These are phyloP conservation scores for Hemaris fuciformis DNA, from an alignment of 2,888 invertebrate genomes.

Conservation along the genomic window DNA sequence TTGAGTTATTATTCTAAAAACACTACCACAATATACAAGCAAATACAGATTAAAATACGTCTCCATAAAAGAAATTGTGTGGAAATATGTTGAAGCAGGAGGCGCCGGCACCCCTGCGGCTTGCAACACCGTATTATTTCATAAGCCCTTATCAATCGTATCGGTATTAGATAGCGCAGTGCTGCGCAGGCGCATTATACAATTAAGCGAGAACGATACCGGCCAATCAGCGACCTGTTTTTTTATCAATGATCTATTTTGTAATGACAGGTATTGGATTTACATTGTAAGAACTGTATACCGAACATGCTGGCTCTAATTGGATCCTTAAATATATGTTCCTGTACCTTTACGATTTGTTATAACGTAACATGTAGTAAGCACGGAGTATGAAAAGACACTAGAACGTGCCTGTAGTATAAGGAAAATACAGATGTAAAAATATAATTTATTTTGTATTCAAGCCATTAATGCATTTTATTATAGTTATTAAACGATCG, in stretches of 20 bases:
- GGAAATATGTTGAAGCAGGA: background rate
- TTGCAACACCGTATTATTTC: slow-evolving; percentile 44
- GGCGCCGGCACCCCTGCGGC: background rate
- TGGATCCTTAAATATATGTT: slow-evolving; percentile 4
- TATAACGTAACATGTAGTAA: background rate
- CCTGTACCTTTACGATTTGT: background rate
- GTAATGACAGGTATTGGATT: slow-evolving; percentile 25
- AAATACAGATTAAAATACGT: background rate
- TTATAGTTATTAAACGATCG: background rate
- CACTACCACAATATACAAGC: background rate
- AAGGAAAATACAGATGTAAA: background rate
- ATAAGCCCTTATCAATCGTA: slow-evolving; percentile 38
- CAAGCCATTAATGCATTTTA: background rate
- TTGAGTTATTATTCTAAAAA: background rate
- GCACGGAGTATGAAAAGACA: background rate
- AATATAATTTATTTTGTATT: background rate
- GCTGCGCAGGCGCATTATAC: slow-evolving; percentile 47
- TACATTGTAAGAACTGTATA: slow-evolving; percentile 11
- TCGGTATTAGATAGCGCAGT: slow-evolving; percentile 45
- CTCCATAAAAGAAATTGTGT: background rate
- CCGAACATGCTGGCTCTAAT: background rate
- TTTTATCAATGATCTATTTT: slow-evolving; percentile 53
- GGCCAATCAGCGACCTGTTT: slow-evolving; percentile 52
- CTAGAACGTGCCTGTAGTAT: background rate
- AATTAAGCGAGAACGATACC: slow-evolving; percentile 54